Evolutionary conservation across 2,888 invertebrate genomes (phyloP), one percentile per base, ranked within the genome.

Genomic region (Nemurella pictetii): DNA sequence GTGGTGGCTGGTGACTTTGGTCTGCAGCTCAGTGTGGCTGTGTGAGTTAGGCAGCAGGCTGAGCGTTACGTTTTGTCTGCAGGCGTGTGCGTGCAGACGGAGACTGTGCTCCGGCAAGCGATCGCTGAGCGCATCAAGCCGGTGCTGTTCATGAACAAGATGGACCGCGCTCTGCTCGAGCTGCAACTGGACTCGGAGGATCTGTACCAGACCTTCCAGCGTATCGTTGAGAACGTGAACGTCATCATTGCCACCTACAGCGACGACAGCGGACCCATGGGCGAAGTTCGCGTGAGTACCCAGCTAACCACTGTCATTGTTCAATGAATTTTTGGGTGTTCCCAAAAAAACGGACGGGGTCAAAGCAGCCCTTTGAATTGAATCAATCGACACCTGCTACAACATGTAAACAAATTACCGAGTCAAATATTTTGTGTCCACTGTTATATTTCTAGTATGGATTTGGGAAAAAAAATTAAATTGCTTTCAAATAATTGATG

Each of bases 61-160:
- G 55, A 55, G 55, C 20, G 9, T 30, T 84, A 77, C 55, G 36
- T n/a, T n/a, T n/a, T n/a, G n/a, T n/a, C n/a, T 55, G 3, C 88
- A 97, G 99, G 99, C 93, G 99, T 99, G 87, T 99, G 99, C 90
- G 99, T 99, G 88, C 99, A 99, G 92, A 99, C 99, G 72, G 99
- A 99, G 92, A 99, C 99, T 89, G 99, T 99, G 86, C 93, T 99
- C 89, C 97, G 99, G 93, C 99, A 99, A 91, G 99, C 99, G 87
- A 99, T 99, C 90, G 98, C 98, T 87, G 99, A 99, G 93, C 96
- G 99, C 90, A 99, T 99, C 89, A 99, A 99, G 95, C 99, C 99
- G 85, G 97, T 99, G 88, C 93, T 99, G 89, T 99, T 99, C 95
- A 99, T 99, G 99, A 99, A 99, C 96, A 99, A 99, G 93, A 99